A percentile compares a stretch with the other conserved stretches of the same genome.
Conservation (phyloP, 2,797 vertebrate species). For the Gouania willdenowi region DNA sequence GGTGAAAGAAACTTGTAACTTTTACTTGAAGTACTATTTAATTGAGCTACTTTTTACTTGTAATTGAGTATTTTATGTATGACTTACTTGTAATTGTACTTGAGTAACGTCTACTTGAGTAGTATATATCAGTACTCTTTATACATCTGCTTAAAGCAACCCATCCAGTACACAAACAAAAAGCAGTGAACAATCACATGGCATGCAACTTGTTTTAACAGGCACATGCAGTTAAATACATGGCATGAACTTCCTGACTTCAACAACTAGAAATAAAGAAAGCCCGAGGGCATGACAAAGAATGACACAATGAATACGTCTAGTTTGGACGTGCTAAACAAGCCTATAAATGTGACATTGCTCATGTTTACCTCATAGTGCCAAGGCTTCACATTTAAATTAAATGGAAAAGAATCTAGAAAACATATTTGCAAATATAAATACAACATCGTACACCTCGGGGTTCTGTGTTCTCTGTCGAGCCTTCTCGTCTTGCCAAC, state of each 20-base stretch:
- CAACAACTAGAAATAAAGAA: slow-evolving; percentile 11
- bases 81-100: too few species aligned
- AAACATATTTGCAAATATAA: background rate
- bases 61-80: too few species aligned
- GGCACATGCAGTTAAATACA: slow-evolving; percentile 28
- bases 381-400: background rate
- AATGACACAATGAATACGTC: slow-evolving; percentile 17
- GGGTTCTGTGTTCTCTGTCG: too few species aligned
- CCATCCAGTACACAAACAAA: background rate
- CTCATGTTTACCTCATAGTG: slow-evolving; percentile 6
- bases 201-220: slow-evolving; percentile 14
- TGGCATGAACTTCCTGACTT: slow-evolving; percentile 5
- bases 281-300: slow-evolving; percentile 11
- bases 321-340: slow-evolving; percentile 28
- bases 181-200: background rate
- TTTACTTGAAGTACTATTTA: too few species aligned
- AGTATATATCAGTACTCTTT: too few species aligned
- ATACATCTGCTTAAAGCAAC: too few species aligned
- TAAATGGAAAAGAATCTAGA: background rate
- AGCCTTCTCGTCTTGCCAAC: background rate
- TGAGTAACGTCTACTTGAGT: too few species aligned
- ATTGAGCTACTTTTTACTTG: too few species aligned
- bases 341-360: slow-evolving; percentile 13
- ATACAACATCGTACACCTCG: too few species aligned
- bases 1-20: too few species aligned